phyloP scores from a whole-genome alignment of 2,888 invertebrate species.

The Drosophila picticornis region DNA sequence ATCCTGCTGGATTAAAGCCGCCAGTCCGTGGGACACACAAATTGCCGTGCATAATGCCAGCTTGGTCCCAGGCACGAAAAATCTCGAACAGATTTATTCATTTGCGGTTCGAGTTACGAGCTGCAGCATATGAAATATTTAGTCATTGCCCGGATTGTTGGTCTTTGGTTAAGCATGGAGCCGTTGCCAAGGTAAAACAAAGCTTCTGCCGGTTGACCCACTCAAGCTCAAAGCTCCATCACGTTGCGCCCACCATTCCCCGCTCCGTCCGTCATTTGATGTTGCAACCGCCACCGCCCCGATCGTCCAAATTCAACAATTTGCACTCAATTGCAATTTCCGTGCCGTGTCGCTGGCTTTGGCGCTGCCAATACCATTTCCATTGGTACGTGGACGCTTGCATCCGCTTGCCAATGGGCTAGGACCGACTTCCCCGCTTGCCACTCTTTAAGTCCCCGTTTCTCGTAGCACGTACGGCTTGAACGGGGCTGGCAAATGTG shows the following conservation, averaged over 20 bases:
- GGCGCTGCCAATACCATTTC: constrained; percentile 57
- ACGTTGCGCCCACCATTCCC: background rate
- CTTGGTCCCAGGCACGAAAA: constrained; percentile 43
- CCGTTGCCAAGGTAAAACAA: constrained; percentile 19
- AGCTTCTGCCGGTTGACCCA: constrained; percentile 31
- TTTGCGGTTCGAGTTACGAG: constrained; percentile 51
- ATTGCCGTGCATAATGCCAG: constrained; percentile 1
- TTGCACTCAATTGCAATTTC: constrained; percentile 78
- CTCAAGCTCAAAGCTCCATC: constrained; percentile 18
- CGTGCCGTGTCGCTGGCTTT: constrained; percentile 52
- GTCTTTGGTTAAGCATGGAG: constrained; percentile 3
- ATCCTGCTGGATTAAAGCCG: constrained; percentile 34
- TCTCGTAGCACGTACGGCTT: constrained; percentile 41
- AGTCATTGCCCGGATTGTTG: constrained; percentile 33
- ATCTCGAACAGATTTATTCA: constrained; percentile 65
- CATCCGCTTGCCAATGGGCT: constrained; percentile 38
- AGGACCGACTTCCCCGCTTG: constrained; percentile 4
- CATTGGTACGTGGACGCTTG: constrained; percentile 68
- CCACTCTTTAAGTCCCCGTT: background rate
- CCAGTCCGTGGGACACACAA: constrained; percentile 26
- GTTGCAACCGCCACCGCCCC: constrained; percentile 2
- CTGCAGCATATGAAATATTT: constrained; percentile 66
- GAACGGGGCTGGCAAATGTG: constrained; percentile 46
- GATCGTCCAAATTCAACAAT: constrained; percentile 48
- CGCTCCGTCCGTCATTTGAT: background rate